Conservation (phyloP, 2,797 vertebrate species). For the Erethizon dorsatum region DNA sequence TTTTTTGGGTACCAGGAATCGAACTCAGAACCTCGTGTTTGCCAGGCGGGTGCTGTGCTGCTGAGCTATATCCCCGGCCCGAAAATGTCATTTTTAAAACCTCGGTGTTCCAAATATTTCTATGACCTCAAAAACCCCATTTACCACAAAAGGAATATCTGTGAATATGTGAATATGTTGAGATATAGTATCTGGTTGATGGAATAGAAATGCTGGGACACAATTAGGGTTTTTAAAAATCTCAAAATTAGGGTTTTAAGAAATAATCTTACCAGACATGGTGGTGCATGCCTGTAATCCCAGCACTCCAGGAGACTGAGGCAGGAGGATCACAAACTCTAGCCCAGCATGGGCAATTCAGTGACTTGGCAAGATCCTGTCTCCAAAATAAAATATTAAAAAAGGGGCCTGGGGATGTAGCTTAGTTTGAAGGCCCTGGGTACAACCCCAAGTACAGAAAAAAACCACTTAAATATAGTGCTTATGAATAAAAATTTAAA, state of each 20-base stretch:
- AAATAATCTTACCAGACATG: not conserved
- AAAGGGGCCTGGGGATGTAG: not conserved
- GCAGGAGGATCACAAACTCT: not conserved
- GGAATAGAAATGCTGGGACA: not conserved
- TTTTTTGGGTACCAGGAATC: no score
- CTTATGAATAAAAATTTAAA: constrained; percentile 43
- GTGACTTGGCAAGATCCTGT: not conserved
- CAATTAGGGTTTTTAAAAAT: not conserved
- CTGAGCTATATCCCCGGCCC: not conserved
- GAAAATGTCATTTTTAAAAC: not conserved
- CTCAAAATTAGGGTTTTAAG: not conserved
- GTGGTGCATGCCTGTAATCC: not conserved
- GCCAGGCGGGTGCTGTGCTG: no score
- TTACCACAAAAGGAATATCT: not conserved
- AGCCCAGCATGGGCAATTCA: not conserved
- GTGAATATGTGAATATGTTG: constrained; percentile 14
- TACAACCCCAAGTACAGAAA: not conserved
- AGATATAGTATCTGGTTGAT: not conserved
- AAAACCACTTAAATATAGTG: not conserved
- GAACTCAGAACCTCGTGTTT: no score
- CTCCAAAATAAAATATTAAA: not conserved
- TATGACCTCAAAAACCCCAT: constrained; percentile 24
- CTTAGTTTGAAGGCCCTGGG: not conserved
- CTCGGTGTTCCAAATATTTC: constrained; percentile 10
- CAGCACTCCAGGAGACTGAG: not conserved